Base-by-base conservation (phyloP, 2,888 invertebrate genomes). In the Bombylius major region DNA sequence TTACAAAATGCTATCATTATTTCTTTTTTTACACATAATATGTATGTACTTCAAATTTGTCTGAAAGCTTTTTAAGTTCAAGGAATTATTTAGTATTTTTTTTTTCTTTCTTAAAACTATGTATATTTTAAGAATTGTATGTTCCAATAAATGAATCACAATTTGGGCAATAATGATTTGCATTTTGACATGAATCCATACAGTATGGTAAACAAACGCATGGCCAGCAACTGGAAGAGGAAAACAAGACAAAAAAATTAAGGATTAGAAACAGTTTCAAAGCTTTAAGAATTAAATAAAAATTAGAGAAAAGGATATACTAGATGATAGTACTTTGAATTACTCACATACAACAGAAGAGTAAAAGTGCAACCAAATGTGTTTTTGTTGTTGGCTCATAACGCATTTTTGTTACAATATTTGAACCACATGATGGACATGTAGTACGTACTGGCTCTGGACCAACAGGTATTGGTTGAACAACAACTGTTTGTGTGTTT, bases 171-270 rank as follows among this genome's bases (percentile, higher is more conserved):
- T 78, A 79, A 64, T 82, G 82, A 54, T 78, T 76, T 32, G 75
- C 73, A 60, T 76, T 79, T 63, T 75, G 76, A 62, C 79, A 81
- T 13, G 78, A 76, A 58, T 79, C 75, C 69, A 78, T 72, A 64
- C 79, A 81, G 64, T 82, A 82, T 1, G 82, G 81, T 14, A 81
- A 58, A 50, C 78, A 77, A n/a, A 76, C 74, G 58, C 79, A 80
- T 0, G 79, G 79, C 79, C 80, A 81, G 60, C 72, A 72, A 53
- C 74, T 73, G 63, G 8, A 57, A 51, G 13, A 45, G 23, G 42
- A 13, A 42, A 11, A 39, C n/a, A n/a, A n/a, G n/a, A n/a, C n/a
- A n/a, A n/a, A n/a, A n/a, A n/a, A n/a, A n/a, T n/a, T n/a, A n/a
- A n/a, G n/a, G n/a, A n/a, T n/a, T n/a, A n/a, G n/a, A n/a, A n/a